Percentiles rank a stretch among this genome's conserved stretches.
phyloP scores from a whole-genome alignment of 2,888 invertebrate species.

The Oscheius onirici region DNA sequence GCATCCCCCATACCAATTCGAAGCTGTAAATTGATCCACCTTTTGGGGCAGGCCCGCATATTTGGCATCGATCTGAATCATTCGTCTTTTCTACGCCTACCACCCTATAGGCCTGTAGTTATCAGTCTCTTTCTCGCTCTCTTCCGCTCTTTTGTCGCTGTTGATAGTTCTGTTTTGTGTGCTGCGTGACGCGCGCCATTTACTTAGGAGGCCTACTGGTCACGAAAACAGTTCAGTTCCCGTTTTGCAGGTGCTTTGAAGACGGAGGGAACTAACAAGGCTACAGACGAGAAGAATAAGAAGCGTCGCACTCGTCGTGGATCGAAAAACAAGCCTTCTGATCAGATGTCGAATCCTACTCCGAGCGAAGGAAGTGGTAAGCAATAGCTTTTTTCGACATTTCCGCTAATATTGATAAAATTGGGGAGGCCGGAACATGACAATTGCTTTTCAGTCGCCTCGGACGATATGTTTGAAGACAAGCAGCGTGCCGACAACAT shows the following conservation, averaged over 20 bases:
- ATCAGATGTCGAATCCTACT: not conserved
- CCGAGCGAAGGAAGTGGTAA: slow-evolving; percentile 32
- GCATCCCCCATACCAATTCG: not conserved
- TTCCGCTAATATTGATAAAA: not conserved
- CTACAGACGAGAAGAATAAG: slow-evolving; percentile 29
- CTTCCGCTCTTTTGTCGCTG: slow-evolving; percentile 18
- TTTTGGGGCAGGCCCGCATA: no score
- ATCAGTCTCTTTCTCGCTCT: no score
- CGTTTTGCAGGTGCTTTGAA: slow-evolving; percentile 25
- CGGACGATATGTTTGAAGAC: slow-evolving; percentile 29
- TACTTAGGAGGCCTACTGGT: not conserved
- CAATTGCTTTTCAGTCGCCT: slow-evolving; percentile 25
- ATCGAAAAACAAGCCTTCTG: slow-evolving; percentile 12
- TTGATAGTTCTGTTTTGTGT: slow-evolving; percentile 21
- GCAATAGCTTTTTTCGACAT: not conserved
- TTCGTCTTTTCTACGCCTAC: slow-evolving; percentile 12
- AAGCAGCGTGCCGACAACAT: slow-evolving; percentile 20
- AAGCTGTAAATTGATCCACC: slow-evolving; percentile 10
- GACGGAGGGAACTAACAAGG: slow-evolving; percentile 12
- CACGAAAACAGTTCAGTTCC: slow-evolving; percentile 1
- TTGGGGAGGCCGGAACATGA: not conserved
- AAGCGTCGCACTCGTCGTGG: slow-evolving; percentile 22
- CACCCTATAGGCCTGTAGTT: slow-evolving; percentile 13
- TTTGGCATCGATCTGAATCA: slow-evolving; percentile 7
- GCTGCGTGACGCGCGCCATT: slow-evolving; percentile 13